Base-by-base conservation (phyloP, 2,888 invertebrate genomes). In the Drosophila neotestacea region DNA sequence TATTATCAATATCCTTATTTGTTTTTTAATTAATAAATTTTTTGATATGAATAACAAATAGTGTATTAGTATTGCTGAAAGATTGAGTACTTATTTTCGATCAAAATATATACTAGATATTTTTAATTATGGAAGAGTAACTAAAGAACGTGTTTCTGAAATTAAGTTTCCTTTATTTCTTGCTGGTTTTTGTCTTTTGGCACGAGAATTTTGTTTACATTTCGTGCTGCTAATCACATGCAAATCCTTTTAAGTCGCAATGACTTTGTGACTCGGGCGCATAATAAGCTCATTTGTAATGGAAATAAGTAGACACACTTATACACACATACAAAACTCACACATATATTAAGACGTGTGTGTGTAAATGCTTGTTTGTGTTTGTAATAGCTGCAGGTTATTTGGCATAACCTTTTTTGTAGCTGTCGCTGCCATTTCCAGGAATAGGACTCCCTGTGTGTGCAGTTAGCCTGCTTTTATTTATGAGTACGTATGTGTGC, bases 231-330 rank as follows among this genome's bases (percentile, higher is more conserved):
- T 86, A 86, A 86, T 86, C 85, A 86, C 88, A 86, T 86, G 85
- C 85, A 86, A 86, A 86, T 86, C 85, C 89, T 82, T 86, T 86
- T 89, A 86, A 89, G 89, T 85, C 88, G 88, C 82, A 77, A 85
- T 89, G 89, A 88, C 86, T 86, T 86, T 86, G 82, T 80, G 86
- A 88, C 83, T 85, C 73, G 80, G 73, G 82, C 89, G 77, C 73
- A 89, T 86, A 86, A 86, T 86, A 86, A 89, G 90, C 90, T 88
- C 90, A 86, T 86, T 86, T 86, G 86, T 81, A 82, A 81, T 79
- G 81, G 76, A 79, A 81, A 81, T 82, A 77, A 79, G 81, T 68
- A 75, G 58, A 67, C 65, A 46, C 62, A 50, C 59, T 51, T 42
- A 41, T 41, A 44, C 67, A 58, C 58, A 54, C 3, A 38, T 6